Base-by-base conservation (phyloP, 2,113 vertebrate species). In the Sterrhoptilus dennistouni region DNA sequence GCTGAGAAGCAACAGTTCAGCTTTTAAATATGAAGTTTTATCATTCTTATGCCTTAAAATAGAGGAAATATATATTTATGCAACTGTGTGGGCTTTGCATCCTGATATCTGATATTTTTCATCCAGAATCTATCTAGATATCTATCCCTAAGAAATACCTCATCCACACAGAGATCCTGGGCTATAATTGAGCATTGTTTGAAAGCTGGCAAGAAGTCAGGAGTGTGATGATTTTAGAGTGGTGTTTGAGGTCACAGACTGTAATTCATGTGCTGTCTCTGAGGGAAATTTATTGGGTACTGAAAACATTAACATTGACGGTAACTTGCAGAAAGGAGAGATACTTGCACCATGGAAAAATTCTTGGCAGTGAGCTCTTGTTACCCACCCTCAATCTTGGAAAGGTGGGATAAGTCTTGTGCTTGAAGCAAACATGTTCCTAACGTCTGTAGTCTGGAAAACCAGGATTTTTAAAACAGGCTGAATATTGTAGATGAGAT, bases 361-460 rank as follows among this genome's bases (percentile, higher is more conserved):
- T 33, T 57, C 42, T 27, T 78, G 60, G 36, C 69, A 65, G 5
- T 6, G 14, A 80, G 11, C 38, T 79, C 33, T 63, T n/a, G 56
- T 54, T 54, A 1, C 9, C 50, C 31, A 19, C 6, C 3, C 11
- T 42, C 0, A 2, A 0, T 42, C 64, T 60, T 5, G 0, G 74
- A 63, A 63, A 31, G 57, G 7, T 22, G 9, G n/a, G 40, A 6
- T 31, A 10, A 71, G 35, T 28, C 68, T 76, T 66, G 11, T 77
- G 20, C 63, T 64, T 35, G 27, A 35, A 71, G 20, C 15, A 69
- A 19, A 52, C 31, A 23, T 2, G 6, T 28, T 36, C 31, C 9
- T 7, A 0, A 66, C 40, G 31, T 44, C 16, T 9, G 7, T 13
- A 18, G 28, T 35, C n/a, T 66, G 66, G 25, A 53, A 65, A 56